Percentiles rank a stretch among this genome's conserved stretches.
Conservation (phyloP, 2,888 invertebrate genomes). For the Cryptus viduatorius region DNA sequence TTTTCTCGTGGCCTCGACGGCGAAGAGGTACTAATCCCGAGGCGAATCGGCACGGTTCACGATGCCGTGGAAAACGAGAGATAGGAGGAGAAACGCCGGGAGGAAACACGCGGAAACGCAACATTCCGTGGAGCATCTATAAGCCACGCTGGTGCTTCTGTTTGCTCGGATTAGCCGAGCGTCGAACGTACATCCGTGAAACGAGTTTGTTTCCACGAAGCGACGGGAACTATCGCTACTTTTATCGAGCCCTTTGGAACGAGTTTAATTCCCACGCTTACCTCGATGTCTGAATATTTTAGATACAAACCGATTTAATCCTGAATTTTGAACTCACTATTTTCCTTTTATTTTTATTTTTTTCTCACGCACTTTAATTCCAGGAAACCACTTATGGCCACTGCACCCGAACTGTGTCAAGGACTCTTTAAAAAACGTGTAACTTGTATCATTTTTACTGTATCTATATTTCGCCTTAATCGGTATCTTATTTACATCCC, state of each 20-base stretch:
- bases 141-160: conserved; percentile 38
- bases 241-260: conserved; percentile 41
- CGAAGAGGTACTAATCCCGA: conserved; percentile 48
- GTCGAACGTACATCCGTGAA: conserved; percentile 70
- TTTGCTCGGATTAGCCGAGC: conserved; percentile 66
- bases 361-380: too few species aligned
- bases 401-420: too few species aligned
- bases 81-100: conserved; percentile 4
- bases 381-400: too few species aligned
- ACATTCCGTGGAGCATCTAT: conserved; percentile 55
- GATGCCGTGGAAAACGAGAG: conserved; percentile 47
- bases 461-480: too few species aligned
- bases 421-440: too few species aligned
- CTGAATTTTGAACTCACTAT: not conserved
- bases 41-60: conserved; percentile 41
- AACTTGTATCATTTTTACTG: too few species aligned
- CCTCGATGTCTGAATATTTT: conserved; percentile 2
- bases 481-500: too few species aligned
- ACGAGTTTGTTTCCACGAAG: conserved; percentile 64
- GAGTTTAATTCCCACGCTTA: conserved; percentile 64
- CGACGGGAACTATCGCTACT: conserved; percentile 36
- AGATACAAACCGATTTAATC: not conserved
- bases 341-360: not conserved
- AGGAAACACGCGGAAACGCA: conserved; percentile 63
- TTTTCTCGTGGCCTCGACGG: conserved; percentile 19